Base-by-base conservation (phyloP, 1,140 invertebrate genomes). In the Chelonus insularis region DNA sequence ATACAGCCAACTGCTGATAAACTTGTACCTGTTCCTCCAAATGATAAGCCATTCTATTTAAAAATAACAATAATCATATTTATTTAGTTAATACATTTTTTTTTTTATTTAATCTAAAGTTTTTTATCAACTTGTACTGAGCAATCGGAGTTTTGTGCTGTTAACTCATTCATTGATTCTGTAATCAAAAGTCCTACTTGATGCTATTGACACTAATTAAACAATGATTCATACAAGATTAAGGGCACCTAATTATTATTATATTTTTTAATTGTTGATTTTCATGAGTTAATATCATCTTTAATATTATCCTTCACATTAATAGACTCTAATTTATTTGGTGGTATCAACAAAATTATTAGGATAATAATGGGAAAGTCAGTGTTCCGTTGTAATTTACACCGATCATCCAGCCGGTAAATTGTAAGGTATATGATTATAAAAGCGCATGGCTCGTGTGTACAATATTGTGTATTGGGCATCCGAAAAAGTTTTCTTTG, bases 331-430 rank as follows among this genome's bases (percentile, higher is more conserved):
- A n/a, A n/a, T n/a, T n/a, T n/a, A n/a, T n/a, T n/a, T n/a, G n/a
- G n/a, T n/a, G n/a, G n/a, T n/a, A n/a, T n/a, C n/a, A n/a, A n/a
- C n/a, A n/a, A n/a, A n/a, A n/a, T n/a, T n/a, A n/a, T n/a, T n/a
- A n/a, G n/a, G 12, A 37, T n/a, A 4, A 36, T 36, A 37, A 55
- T 56, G 18, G 37, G 25, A 29, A 52, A 25, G 20, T 34, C 50
- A 36, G 34, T 14, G 34, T 43, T 43, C 18, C 41, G 16, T 14
- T 4, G 36, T 55, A 39, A 55, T 55, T 55, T 16, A 55, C 52
- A 14, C 29, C 37, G 36, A 43, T 52, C 58, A 52, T 54, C 48
- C 20, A 60, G 21, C 50, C 50, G 50, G 48, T 14, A 60, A 60
- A 60, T 60, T 60, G 50, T 41, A 39, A n/a, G 50, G 34, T 51